Percentiles rank a stretch among this genome's conserved stretches.
Evolutionary conservation across 2,888 invertebrate genomes (phyloP).

Genomic region (Yponomeuta sedellus): DNA sequence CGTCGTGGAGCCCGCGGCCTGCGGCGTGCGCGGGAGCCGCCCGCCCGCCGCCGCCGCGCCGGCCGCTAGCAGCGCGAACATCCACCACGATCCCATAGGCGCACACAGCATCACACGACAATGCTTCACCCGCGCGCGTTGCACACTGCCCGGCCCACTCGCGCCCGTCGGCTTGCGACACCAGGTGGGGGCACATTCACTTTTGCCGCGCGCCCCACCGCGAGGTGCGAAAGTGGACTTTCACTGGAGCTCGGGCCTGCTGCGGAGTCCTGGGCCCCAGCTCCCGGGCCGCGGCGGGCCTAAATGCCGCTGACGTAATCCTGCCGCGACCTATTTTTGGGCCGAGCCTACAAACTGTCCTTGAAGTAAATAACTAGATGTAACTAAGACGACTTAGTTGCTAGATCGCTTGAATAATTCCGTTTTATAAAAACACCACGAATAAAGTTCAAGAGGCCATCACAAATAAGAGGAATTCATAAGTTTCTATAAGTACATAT

Average conservation of each 20-base stretch:
- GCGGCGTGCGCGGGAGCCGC: slow-evolving; percentile 62
- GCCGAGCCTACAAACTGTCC: not conserved
- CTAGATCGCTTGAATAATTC: not conserved
- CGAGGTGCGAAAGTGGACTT: slow-evolving; percentile 68
- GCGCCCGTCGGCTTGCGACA: slow-evolving; percentile 1
- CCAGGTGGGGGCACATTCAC: slow-evolving; percentile 46
- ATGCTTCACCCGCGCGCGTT: slow-evolving; percentile 8
- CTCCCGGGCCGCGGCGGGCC: not conserved
- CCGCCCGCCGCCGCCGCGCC: slow-evolving; percentile 60
- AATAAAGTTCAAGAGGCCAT: not conserved
- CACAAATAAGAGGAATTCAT: not conserved
- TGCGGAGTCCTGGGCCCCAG: slow-evolving; percentile 14
- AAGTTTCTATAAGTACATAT: not conserved
- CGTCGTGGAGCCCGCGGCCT: slow-evolving; percentile 71
- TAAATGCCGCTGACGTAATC: not conserved
- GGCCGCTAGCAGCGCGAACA: slow-evolving; percentile 59
- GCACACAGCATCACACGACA: slow-evolving; percentile 2
- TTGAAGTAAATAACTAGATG: too few species aligned
- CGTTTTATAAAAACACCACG: not conserved
- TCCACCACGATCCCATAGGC: slow-evolving; percentile 44
- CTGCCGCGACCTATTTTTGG: not conserved
- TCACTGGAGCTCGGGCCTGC: slow-evolving; percentile 36
- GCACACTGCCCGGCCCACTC: slow-evolving; percentile 14
- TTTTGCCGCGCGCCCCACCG: slow-evolving; percentile 48
- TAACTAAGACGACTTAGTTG: too few species aligned